Base-by-base conservation (phyloP, 2,888 invertebrate genomes). In the Hydrotaea diabolus region DNA sequence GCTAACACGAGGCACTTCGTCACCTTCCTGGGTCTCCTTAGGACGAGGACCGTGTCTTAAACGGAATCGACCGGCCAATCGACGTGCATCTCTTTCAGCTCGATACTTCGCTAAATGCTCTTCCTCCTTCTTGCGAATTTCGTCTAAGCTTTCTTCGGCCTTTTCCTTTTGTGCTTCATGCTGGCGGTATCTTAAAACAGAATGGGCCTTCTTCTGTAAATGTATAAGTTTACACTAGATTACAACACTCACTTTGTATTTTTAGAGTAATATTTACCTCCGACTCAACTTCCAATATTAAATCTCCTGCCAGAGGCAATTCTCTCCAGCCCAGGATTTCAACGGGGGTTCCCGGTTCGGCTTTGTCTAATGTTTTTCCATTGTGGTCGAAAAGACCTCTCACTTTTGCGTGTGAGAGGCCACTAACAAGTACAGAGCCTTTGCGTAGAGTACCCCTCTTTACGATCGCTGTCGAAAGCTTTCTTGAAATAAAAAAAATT, bases 291-390 rank as follows among this genome's bases (percentile, higher is more conserved):
- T 99, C 96, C 7, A 98, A 92, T 46, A 99, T 95, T 74, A 94
- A 93, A 87, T 98, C 98, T 0, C 99, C 99, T 13, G 98, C 97
- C 0, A 95, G 91, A 0, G 99, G 99, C 86, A 99, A 90, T 86
- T 96, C 96, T 86, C 95, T 94, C 99, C 99, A 99, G 3, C 99
- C 99, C 71, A 96, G 94, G 72, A 98, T 95, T 90, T 97, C 96
- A 0, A 96, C 97, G 0, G 98, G 97, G 1, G 95, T 95, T 2
- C 92, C 92, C 0, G 98, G 97, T n/a, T 94, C 92, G 0, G 96
- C 98, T 88, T 94, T 93, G 8, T 93, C 92, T 0, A 98, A 85
- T 0, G 94, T 92, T 1, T 93, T 92, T 0, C 97, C 97, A 43
- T 95, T 94, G 76, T 97, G 96, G 90, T 97, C 95, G 89, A 96